These are phyloP conservation scores for Trichogramma pretiosum DNA, from an alignment of 1,140 invertebrate species.

Conservation along the genomic window DNA sequence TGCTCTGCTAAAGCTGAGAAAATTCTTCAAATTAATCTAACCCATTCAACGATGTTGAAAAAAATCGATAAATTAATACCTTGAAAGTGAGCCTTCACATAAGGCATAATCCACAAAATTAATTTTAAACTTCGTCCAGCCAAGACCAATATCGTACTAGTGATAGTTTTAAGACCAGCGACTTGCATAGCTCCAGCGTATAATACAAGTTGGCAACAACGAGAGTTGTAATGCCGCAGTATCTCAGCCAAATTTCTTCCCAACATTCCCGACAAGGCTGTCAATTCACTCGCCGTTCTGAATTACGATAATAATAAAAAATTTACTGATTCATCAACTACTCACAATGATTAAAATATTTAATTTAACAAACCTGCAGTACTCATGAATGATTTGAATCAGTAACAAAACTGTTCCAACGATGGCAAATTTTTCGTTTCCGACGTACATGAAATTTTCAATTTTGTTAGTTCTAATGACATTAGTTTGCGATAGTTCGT, in stretches of 20 bases:
- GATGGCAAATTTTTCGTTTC: conserved; percentile 75
- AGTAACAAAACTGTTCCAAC: conserved; percentile 78
- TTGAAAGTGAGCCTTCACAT: conserved; percentile 60
- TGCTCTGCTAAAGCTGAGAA: conserved; percentile 33
- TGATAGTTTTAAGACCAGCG: conserved; percentile 93
- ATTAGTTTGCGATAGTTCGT: conserved; percentile 31
- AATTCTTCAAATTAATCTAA: too few species aligned
- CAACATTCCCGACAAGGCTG: conserved; percentile 56
- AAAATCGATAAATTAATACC: too few species aligned
- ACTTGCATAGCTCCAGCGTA: conserved; percentile 91
- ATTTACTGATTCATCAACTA: too few species aligned
- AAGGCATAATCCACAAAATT: conserved; percentile 67
- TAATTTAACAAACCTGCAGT: conserved; percentile 56
- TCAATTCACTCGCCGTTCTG: conserved; percentile 47
- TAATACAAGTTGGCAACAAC: conserved; percentile 86
- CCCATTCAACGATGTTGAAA: neutral
- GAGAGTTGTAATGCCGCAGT: conserved; percentile 83
- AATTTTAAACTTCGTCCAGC: conserved; percentile 80
- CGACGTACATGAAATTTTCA: conserved; percentile 53
- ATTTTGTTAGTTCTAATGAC: conserved; percentile 28
- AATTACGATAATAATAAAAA: too few species aligned
- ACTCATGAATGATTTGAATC: conserved; percentile 81
- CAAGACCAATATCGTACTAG: conserved; percentile 85
- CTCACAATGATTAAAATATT: too few species aligned
- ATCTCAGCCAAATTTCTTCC: conserved; percentile 79